Percentiles rank a stretch among this genome's conserved stretches.
These are phyloP conservation scores for Rugalucina vietnamica DNA, from an alignment of 2,888 invertebrate genomes.

Conservation along the genomic window DNA sequence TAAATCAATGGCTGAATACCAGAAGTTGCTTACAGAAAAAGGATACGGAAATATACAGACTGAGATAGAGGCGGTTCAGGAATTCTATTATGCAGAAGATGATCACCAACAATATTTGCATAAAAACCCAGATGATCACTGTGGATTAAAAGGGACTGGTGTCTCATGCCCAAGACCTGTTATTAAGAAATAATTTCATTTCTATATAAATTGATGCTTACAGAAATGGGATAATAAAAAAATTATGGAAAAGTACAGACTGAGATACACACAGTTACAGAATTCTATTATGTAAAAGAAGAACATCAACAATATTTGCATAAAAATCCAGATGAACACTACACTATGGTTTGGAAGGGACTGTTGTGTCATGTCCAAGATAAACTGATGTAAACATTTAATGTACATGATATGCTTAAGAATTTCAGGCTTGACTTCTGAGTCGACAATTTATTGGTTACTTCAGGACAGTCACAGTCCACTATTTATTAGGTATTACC, in stretches of 20 bases:
- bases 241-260: conserved; percentile 80
- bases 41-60: conserved; percentile 79
- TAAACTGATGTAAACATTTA: too few relatives aligned
- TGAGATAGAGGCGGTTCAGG: conserved; percentile 76
- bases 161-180: conserved; percentile 74
- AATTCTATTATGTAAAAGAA: conserved; percentile 83
- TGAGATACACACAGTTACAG: conserved; percentile 76
- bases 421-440: too few relatives aligned
- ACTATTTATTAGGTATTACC: too few relatives aligned
- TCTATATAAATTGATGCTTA: conserved; percentile 76
- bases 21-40: conserved; percentile 71
- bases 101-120: conserved; percentile 83
- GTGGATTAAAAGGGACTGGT: conserved; percentile 82
- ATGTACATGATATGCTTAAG: too few relatives aligned
- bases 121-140: conserved; percentile 83
- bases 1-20: conserved; percentile 71
- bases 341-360: conserved; percentile 82
- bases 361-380: conserved; percentile 79
- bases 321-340: conserved; percentile 82
- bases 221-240: conserved; percentile 70
- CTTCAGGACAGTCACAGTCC: too few relatives aligned
- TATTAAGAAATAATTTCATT: not conserved
- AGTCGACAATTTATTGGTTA: too few relatives aligned
- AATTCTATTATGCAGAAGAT: conserved; percentile 83
- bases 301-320: conserved; percentile 83